A percentile compares a stretch with the other conserved stretches of the same genome.
These are phyloP conservation scores for Dolomedes plantarius DNA, from an alignment of 2,888 invertebrate genomes.

Conservation along the genomic window DNA sequence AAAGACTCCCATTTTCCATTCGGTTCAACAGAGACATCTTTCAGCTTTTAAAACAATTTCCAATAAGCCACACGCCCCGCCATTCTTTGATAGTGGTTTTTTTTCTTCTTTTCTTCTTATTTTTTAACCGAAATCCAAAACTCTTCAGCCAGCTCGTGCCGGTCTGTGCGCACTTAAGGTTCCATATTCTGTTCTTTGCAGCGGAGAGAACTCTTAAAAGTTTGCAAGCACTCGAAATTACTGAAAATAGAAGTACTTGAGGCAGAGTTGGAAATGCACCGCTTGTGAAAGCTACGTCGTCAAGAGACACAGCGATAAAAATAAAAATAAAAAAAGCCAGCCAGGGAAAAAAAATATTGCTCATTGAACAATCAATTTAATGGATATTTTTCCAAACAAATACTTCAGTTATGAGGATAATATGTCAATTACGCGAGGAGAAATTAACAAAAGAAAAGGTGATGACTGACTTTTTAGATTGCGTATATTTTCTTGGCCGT, in stretches of 20 bases:
- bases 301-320: too few relatives aligned
- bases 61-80: too few relatives aligned
- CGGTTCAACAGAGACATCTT: too few relatives aligned
- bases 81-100: too few relatives aligned
- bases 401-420: background rate
- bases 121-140: background rate
- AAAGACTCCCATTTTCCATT: too few relatives aligned
- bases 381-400: background rate
- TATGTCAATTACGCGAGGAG: background rate
- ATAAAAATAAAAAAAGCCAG: background rate
- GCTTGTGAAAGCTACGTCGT: background rate
- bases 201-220: background rate
- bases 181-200: background rate
- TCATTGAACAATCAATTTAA: background rate
- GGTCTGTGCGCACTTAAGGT: background rate
- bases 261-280: background rate
- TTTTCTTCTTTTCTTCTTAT: background rate
- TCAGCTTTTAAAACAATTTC: too few relatives aligned
- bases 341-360: background rate
- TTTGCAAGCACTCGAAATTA: constrained; percentile 4
- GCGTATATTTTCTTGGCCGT: too few relatives aligned
- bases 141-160: background rate
- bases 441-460: background rate
- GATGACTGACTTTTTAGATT: too few relatives aligned
- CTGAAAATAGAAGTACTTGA: constrained; percentile 5